A percentile compares a stretch with the other conserved stretches of the same genome.
Conservation (phyloP, 2,888 invertebrate species). For the Eueremaeus valkanovi region DNA sequence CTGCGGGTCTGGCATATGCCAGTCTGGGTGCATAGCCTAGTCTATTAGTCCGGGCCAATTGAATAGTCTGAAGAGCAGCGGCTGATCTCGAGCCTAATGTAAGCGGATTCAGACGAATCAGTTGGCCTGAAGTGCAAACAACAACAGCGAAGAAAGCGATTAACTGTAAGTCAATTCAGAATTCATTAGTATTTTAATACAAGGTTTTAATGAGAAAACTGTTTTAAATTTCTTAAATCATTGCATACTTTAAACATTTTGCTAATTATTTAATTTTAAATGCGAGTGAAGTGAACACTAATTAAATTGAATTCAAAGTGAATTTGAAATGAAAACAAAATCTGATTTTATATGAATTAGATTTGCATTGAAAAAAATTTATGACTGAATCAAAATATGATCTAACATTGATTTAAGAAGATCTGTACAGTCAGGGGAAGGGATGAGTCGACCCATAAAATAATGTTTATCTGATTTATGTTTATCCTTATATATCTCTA, state of each 20-base stretch:
- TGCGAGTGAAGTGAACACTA: not conserved
- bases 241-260: constrained; percentile 22
- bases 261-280: not conserved
- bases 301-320: not conserved
- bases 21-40: not conserved
- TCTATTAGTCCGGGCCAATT: not conserved
- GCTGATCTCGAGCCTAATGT: not conserved
- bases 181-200: not conserved
- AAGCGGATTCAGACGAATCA: not conserved
- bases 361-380: constrained; percentile 18
- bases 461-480: too few species aligned
- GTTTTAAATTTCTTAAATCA: not conserved
- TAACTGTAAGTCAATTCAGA: not conserved
- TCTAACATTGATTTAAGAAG: not conserved
- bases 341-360: constrained; percentile 21
- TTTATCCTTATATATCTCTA: too few species aligned
- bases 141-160: constrained; percentile 1
- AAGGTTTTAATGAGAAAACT: not conserved
- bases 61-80: not conserved
- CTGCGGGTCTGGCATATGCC: not conserved
- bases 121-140: not conserved
- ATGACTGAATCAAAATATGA: not conserved
- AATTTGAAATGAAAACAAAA: not conserved
- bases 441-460: constrained; percentile 33
- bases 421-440: not conserved